phyloP scores from a whole-genome alignment of 2,113 vertebrate species.

The Trinectes maculatus region DNA sequence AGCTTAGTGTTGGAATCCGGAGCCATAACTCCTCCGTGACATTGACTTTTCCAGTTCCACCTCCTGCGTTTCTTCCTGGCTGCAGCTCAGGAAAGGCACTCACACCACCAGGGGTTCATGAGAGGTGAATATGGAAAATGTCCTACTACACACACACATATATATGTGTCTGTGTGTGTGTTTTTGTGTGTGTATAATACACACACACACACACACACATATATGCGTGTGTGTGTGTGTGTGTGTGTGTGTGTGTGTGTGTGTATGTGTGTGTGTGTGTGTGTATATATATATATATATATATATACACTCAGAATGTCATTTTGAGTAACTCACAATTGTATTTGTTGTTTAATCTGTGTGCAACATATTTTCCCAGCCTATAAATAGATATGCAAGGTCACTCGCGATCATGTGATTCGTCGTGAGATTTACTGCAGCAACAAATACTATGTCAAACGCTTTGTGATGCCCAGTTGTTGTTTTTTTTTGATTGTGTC shows the following conservation, averaged over 20 bases:
- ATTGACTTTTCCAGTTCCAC: conserved; percentile 42
- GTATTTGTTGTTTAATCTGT: too few relatives aligned
- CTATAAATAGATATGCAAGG: conserved; percentile 13
- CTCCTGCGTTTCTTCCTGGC: conserved; percentile 26
- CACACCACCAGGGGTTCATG: conserved; percentile 1
- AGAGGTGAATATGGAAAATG: conserved; percentile 18
- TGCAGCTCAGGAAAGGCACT: conserved; percentile 29
- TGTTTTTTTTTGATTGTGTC: background rate
- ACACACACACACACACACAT: too few relatives aligned
- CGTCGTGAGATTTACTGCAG: background rate
- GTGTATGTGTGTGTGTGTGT: too few relatives aligned
- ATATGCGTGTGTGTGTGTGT: too few relatives aligned
- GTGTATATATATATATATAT: too few relatives aligned
- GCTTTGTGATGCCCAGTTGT: background rate
- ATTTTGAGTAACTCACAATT: too few relatives aligned
- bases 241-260: too few relatives aligned
- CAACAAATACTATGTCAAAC: background rate
- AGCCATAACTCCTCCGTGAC: conserved; percentile 42
- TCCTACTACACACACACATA: background rate
- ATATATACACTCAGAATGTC: too few relatives aligned
- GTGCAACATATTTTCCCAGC: conserved; percentile 20
- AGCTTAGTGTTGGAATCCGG: conserved; percentile 29
- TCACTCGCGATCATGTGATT: background rate
- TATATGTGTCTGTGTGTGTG: too few relatives aligned
- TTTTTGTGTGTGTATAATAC: too few relatives aligned